Base-by-base conservation (phyloP, 1,140 invertebrate genomes). In the Nasonia giraulti region DNA sequence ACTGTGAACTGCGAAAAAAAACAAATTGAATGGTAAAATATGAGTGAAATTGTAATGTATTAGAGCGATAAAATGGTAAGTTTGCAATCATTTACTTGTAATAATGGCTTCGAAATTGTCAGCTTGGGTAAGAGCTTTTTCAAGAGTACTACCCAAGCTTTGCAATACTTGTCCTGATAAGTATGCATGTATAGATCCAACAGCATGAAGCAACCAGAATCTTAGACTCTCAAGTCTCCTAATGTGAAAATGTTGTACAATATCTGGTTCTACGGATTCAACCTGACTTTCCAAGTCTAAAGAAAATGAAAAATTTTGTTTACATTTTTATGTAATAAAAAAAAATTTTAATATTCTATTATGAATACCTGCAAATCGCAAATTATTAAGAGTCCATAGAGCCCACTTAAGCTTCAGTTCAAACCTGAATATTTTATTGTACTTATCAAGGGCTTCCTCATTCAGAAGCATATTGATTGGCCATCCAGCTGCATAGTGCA, bases 361-460 rank as follows among this genome's bases (percentile, higher is more conserved):
- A 33, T 1, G 3, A 31, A 17, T 71, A 94, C 93, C 93, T 73
- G 88, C 89, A 90, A 95, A 95, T 85, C 89, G 88, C 8, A 96
- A 90, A 87, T 94, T 93, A 88, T 95, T 95, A 47, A 96, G 89
- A 3, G 94, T 94, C 91, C 94, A 95, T 20, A 95, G 90, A 4
- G 95, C 94, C 91, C 94, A 94, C 89, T 95, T 95, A 0, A 95
- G 89, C 89, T 95, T 95, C 44, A 96, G 90, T 40, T 95, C 92
- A 89, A 96, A 95, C 66, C 91, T 90, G 89, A 96, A 95, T 80
- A 95, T 93, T 20, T 94, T 91, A 87, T 95, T 95, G 87, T 96
- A 96, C 80, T 94, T 92, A 17, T 91, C 87, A 69, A 95, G 91
- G 50, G 93, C 92, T 74, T 92, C 91, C 6, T 93, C 90, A 69